phyloP scores from a whole-genome alignment of 2,113 vertebrate genomes.

The Nesoenas mayeri region DNA sequence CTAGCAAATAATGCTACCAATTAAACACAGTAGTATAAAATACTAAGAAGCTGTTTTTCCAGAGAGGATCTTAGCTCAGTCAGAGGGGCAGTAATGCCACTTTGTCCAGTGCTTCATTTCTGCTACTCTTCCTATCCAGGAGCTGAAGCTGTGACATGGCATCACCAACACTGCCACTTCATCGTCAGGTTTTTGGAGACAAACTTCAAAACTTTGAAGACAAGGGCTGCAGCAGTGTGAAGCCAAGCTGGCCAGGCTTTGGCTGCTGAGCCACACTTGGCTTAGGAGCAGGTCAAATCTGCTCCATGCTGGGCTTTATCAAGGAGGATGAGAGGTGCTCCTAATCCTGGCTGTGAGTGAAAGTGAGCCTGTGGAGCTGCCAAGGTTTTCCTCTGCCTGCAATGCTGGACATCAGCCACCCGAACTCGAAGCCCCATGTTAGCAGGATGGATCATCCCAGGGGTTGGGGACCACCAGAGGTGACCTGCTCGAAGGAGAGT shows the following conservation, averaged over 20 bases:
- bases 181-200: not conserved
- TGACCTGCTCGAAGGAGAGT: not conserved
- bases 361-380: not conserved
- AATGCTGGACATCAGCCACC: not conserved
- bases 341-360: slow-evolving; percentile 3
- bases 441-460: not conserved
- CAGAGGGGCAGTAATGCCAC: not conserved
- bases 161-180: not conserved
- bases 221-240: fast-evolving
- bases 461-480: fast-evolving
- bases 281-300: not conserved
- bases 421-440: fast-evolving
- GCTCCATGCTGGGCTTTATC: slow-evolving; percentile 32
- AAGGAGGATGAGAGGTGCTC: not conserved
- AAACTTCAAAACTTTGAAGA: not conserved
- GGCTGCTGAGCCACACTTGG: not conserved
- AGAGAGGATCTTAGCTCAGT: not conserved
- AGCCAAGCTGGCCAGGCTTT: not conserved
- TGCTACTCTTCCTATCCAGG: not conserved
- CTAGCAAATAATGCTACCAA: not conserved
- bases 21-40: not conserved
- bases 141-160: not conserved
- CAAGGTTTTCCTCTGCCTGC: not conserved
- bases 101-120: not conserved
- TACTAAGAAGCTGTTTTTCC: not conserved